Evolutionary conservation across 2,888 invertebrate genomes (phyloP), one percentile per base, ranked within the genome.

Genomic region (Orchestes rusci): DNA sequence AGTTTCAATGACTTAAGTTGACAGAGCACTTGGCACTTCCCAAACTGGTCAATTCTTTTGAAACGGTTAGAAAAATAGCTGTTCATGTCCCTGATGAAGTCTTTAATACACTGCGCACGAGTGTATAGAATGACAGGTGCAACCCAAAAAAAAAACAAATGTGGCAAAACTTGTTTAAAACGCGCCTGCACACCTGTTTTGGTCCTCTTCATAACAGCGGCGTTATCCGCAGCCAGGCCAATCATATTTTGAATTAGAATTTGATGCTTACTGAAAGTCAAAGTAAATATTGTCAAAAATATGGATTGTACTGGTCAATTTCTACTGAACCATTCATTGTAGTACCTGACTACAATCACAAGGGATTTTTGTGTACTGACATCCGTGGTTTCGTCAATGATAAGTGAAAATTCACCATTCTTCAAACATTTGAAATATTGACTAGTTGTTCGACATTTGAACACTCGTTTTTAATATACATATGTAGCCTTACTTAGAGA

Each of bases 211-310:
- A 33, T 52, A 27, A 34, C 41, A 35, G 19, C 17, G 4, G 44
- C 39, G 32, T 51, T 46, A 34, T 42, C 42, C 8, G 36, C 36
- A 12, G 36, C 42, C 3, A 42, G 20, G 1, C 42, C 42, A 29
- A 44, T 28, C 8, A 44, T 18, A 16, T 39, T 44, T n/a, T 27
- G 8, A 31, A 23, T 2, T 2, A 23, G 16, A 34, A 44, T 29
- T 15, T 30, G 7, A 12, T 12, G 17, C 27, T 39, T 27, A 16
- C 10, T 3, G 7, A 44, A 27, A 33, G n/a, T n/a, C n/a, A 16
- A 15, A 18, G 7, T 13, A 3, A 8, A n/a, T 8, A 35, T 8
- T 3, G n/a, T 37, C 17, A n/a, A 15, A 23, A 42, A 41, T 31
- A 45, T 23, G 33, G 18, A 18, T 33, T 32, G 27, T 7, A 39